Percentiles rank a stretch among this genome's conserved stretches.
Evolutionary conservation across 2,888 invertebrate genomes (phyloP).

Genomic region (Heliconius ismenius): DNA sequence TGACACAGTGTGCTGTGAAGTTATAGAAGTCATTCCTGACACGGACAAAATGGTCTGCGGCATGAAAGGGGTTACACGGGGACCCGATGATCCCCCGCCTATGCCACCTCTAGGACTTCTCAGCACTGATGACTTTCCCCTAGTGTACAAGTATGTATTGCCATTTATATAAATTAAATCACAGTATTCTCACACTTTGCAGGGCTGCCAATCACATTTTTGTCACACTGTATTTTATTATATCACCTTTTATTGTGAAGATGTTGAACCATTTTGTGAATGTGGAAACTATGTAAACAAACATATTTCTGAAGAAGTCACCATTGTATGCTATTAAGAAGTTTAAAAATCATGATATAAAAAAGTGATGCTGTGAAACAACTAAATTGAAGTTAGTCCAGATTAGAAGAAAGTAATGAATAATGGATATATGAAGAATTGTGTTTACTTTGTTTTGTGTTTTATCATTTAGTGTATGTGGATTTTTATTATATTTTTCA

Average conservation of each 20-base stretch:
- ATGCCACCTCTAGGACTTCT: conserved; percentile 91
- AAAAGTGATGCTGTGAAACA: conserved; percentile 1
- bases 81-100: conserved; percentile 86
- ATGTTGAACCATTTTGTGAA: conserved; percentile 23
- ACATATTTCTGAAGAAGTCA: background rate
- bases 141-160: conserved; percentile 89
- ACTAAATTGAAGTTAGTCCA: background rate
- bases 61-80: conserved; percentile 89
- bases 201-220: conserved; percentile 55
- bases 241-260: conserved; percentile 64
- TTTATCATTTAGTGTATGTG: conserved; percentile 35
- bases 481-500: conserved; percentile 38
- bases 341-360: conserved; percentile 4
- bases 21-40: conserved; percentile 92
- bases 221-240: conserved; percentile 59
- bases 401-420: background rate
- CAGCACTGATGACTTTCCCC: conserved; percentile 90
- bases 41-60: conserved; percentile 93
- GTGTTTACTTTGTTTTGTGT: conserved; percentile 18
- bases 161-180: conserved; percentile 45
- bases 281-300: background rate
- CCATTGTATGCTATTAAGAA: conserved; percentile 1
- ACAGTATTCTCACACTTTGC: conserved; percentile 66
- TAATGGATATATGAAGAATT: conserved; percentile 26
- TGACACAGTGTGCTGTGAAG: conserved; percentile 94